Conservation (phyloP, 2,888 invertebrate species). For the Ypsolopha scabrella region DNA sequence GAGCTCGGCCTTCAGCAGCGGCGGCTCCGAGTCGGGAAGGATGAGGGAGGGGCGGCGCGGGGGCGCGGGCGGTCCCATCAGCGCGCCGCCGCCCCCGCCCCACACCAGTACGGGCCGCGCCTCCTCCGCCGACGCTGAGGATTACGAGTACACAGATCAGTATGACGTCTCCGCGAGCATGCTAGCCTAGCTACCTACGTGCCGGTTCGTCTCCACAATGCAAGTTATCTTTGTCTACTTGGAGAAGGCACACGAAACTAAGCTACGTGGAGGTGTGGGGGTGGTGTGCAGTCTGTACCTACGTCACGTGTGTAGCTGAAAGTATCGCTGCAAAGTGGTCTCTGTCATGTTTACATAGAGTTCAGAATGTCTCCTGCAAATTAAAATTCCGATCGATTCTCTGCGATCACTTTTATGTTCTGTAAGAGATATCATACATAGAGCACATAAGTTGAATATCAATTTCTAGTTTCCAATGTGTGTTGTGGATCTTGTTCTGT, state of each 20-base stretch:
- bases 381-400: not conserved
- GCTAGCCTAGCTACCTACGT: conserved; percentile 3
- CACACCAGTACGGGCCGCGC: conserved; percentile 40
- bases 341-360: conserved; percentile 23
- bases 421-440: not conserved
- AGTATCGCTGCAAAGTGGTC: conserved; percentile 40
- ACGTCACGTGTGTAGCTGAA: conserved; percentile 15
- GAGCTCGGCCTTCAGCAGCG: conserved; percentile 71
- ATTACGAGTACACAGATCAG: no score
- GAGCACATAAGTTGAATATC: not conserved
- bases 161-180: no score
- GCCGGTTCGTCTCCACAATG: not conserved
- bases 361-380: conserved; percentile 16
- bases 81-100: conserved; percentile 60
- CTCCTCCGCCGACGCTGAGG: conserved; percentile 30
- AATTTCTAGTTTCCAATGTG: conserved; percentile 4
- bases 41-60: conserved; percentile 74
- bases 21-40: conserved; percentile 67
- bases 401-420: not conserved
- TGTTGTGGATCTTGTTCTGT: conserved; percentile 12
- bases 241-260: not conserved
- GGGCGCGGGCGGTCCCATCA: conserved; percentile 78
- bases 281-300: conserved; percentile 44
- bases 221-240: not conserved
- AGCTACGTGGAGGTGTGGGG: conserved; percentile 29